A percentile compares a stretch with the other conserved stretches of the same genome.
These are phyloP conservation scores for Cyrtodaria siliqua DNA, from an alignment of 2,888 invertebrate genomes.

Conservation along the genomic window DNA sequence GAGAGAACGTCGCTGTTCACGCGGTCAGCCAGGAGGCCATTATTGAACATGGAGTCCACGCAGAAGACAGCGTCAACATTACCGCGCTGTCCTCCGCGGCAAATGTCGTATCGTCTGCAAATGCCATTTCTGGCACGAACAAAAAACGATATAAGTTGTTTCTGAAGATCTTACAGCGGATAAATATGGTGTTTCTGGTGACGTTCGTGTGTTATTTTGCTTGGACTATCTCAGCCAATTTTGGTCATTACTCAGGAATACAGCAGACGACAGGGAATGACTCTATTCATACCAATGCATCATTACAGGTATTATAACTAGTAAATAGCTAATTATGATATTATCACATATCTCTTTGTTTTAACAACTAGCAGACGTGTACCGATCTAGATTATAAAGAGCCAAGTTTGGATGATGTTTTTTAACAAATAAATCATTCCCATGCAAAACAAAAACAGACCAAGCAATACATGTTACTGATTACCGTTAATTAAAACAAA, in stretches of 20 bases:
- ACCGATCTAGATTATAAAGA: too few species aligned
- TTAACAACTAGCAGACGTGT: too few species aligned
- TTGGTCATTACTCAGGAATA: slow-evolving; percentile 37
- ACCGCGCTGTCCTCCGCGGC: slow-evolving; percentile 37
- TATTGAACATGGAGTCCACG: slow-evolving; percentile 1
- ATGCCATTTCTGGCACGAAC: not conserved
- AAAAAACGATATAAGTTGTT: slow-evolving; percentile 29
- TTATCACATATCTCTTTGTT: too few species aligned
- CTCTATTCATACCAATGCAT: slow-evolving; percentile 18
- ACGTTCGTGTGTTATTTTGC: slow-evolving; percentile 68
- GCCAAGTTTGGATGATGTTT: too few species aligned
- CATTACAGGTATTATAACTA: slow-evolving; percentile 37
- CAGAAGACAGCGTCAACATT: slow-evolving; percentile 48
- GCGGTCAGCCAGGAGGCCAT: slow-evolving; percentile 1
- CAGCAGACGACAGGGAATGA: slow-evolving; percentile 21
- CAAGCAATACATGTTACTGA: too few species aligned
- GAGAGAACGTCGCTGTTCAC: not conserved
- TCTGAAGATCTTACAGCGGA: slow-evolving; percentile 61
- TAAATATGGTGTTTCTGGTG: slow-evolving; percentile 70
- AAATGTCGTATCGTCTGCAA: slow-evolving; percentile 1
- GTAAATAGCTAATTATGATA: too few species aligned
- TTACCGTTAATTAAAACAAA: too few species aligned
- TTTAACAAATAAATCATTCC: too few species aligned
- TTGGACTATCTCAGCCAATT: slow-evolving; percentile 70
- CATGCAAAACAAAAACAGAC: too few species aligned